Percentiles rank a stretch among this genome's conserved stretches.
phyloP scores from a whole-genome alignment of 2,888 invertebrate genomes.

The Brenthis ino region DNA sequence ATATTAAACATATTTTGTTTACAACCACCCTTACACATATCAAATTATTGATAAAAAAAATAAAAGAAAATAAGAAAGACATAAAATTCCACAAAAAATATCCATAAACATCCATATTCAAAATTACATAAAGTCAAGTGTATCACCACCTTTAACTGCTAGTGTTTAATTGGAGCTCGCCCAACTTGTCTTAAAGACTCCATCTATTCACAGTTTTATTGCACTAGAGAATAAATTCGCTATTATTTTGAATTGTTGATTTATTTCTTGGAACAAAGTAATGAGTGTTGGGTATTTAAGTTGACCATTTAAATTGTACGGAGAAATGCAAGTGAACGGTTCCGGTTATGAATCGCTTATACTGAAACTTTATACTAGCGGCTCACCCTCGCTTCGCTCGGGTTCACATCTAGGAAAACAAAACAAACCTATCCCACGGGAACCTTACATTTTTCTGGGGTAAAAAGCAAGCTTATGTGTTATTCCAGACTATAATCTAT shows the following conservation, averaged over 20 bases:
- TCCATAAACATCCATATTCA: neutral
- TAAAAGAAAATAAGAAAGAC: too few relatives aligned
- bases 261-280: constrained; percentile 9
- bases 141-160: constrained; percentile 24
- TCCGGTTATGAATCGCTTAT: too few relatives aligned
- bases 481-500: too few relatives aligned
- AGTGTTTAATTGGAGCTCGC: constrained; percentile 37
- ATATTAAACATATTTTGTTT: too few relatives aligned
- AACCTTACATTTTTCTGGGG: too few relatives aligned
- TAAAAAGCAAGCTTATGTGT: too few relatives aligned
- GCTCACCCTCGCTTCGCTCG: too few relatives aligned
- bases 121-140: constrained; percentile 6
- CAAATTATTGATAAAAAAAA: too few relatives aligned
- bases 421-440: too few relatives aligned
- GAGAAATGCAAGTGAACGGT: neutral
- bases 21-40: too few relatives aligned
- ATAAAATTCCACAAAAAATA: too few relatives aligned
- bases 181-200: constrained; percentile 35
- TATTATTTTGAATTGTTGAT: constrained; percentile 18
- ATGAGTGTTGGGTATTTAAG: neutral
- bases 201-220: constrained; percentile 36
- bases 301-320: constrained; percentile 8
- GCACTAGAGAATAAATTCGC: constrained; percentile 24
- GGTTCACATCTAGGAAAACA: too few relatives aligned
- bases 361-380: neutral